Evolutionary conservation across 2,888 invertebrate species (phyloP).

Genomic region (Polydesmus complanatus): DNA sequence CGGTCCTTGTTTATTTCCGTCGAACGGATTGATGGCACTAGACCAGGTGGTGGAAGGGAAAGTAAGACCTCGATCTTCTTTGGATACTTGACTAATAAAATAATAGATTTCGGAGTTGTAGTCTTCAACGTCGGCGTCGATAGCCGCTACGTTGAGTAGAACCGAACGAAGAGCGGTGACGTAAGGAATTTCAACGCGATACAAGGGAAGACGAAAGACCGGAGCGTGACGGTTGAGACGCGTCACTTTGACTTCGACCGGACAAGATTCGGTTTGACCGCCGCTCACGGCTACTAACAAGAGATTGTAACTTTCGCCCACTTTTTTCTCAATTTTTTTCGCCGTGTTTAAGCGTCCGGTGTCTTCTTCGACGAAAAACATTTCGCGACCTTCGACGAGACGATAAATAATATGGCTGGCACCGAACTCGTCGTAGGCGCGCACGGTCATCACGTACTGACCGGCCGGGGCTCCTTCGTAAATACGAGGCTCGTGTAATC

Average conservation of each 20-base stretch:
- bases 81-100: background rate
- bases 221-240: constrained; percentile 4
- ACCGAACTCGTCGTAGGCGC: background rate
- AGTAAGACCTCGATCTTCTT: background rate
- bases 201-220: background rate
- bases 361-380: background rate
- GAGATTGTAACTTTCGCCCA: background rate
- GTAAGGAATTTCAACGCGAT: background rate
- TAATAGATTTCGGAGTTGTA: constrained; percentile 6
- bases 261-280: background rate
- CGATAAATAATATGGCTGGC: background rate
- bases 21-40: too few species aligned
- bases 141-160: background rate
- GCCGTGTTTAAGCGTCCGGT: background rate
- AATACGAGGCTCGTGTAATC: background rate
- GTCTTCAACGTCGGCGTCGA: background rate
- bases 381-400: background rate
- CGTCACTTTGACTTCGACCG: background rate
- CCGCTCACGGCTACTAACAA: constrained; percentile 7
- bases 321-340: background rate
- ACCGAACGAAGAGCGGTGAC: background rate
- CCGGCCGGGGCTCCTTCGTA: background rate
- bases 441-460: background rate
- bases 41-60: background rate
- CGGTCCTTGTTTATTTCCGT: too few species aligned